Evolutionary conservation across 2,888 invertebrate genomes (phyloP), one percentile per base, ranked within the genome.

Genomic region (Lithophane socia): DNA sequence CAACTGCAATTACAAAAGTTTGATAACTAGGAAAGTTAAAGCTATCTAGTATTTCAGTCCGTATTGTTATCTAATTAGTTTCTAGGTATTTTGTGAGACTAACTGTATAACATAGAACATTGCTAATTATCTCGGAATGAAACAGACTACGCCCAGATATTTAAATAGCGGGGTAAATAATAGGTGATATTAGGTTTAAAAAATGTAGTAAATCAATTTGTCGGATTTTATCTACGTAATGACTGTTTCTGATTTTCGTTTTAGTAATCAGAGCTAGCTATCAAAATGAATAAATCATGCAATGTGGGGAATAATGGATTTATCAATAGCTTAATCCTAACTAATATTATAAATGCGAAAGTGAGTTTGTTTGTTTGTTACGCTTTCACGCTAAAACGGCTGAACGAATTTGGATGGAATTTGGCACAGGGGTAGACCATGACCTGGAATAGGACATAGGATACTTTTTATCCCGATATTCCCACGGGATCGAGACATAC

Each of bases 1-100:
- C 88, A 91, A 88, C 80, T 82, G 88, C 86, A 89, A 90, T 89
- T 90, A 88, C 86, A 86, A 86, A 90, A 90, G 82, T 89, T 89
- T 86, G 88, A 89, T 86, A 78, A 86, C 86, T 87, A 87, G 85
- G 80, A 79, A 90, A 89, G 87, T 91, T 91, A 37, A 75, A 73
- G 80, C 84, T 84, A 86, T 85, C 84, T 81, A 81, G 80, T 85
- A 80, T 79, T 86, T 77, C 77, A 80, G 81, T 73, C 79, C 65
- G 79, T 82, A 52, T 76, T 78, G 77, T 75, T 81, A 82, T 83
- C 75, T 86, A 85, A 86, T 87, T 85, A 77, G 83, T 85, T 87
- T 82, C 73, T 83, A 37, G 37, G 37, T 37, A 79, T 85, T 77
- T 83, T 58, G 79, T 76, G 70, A 70, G 29, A 69, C 71, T 77